Conservation (phyloP, 2,888 invertebrate genomes). For the Machimus atricapillus region DNA sequence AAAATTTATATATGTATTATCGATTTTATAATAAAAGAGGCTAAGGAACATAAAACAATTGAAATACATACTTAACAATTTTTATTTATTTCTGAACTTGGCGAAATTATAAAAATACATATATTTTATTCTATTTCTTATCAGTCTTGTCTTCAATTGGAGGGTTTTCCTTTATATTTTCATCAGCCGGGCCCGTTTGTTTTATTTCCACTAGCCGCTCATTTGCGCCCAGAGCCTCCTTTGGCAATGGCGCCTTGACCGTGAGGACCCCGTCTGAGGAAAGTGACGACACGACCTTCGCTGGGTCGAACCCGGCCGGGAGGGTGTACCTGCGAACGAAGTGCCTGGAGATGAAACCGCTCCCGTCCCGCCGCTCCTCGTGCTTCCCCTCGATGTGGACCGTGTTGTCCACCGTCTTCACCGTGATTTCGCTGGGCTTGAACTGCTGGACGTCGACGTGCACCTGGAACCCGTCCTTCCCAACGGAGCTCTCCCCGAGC, state of each 20-base stretch:
- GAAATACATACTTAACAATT: no score
- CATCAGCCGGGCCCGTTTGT: neutral
- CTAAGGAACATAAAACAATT: no score
- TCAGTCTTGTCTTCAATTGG: neutral
- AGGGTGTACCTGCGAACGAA: slow-evolving; percentile 77
- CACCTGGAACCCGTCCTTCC: slow-evolving; percentile 72
- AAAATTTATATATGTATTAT: no score
- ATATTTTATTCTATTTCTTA: neutral
- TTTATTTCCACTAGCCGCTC: slow-evolving; percentile 69
- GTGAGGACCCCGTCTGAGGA: slow-evolving; percentile 79
- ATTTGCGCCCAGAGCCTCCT: slow-evolving; percentile 49
- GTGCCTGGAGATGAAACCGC: slow-evolving; percentile 76
- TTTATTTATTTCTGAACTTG: no score
- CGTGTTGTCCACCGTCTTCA: slow-evolving; percentile 72
- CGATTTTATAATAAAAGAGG: no score
- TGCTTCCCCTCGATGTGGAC: slow-evolving; percentile 75
- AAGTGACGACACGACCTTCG: slow-evolving; percentile 74
- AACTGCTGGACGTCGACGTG: slow-evolving; percentile 75
- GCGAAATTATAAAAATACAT: no score
- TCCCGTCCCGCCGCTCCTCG: slow-evolving; percentile 74
- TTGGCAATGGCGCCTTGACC: slow-evolving; percentile 70
- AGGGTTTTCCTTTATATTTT: neutral
- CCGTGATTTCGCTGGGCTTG: slow-evolving; percentile 72
- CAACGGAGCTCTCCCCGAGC: slow-evolving; percentile 51
- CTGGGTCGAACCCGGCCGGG: slow-evolving; percentile 78